Percentiles rank a stretch among this genome's conserved stretches.
These are phyloP conservation scores for Zaprionus davidi DNA, from an alignment of 1,140 invertebrate species.

Conservation along the genomic window DNA sequence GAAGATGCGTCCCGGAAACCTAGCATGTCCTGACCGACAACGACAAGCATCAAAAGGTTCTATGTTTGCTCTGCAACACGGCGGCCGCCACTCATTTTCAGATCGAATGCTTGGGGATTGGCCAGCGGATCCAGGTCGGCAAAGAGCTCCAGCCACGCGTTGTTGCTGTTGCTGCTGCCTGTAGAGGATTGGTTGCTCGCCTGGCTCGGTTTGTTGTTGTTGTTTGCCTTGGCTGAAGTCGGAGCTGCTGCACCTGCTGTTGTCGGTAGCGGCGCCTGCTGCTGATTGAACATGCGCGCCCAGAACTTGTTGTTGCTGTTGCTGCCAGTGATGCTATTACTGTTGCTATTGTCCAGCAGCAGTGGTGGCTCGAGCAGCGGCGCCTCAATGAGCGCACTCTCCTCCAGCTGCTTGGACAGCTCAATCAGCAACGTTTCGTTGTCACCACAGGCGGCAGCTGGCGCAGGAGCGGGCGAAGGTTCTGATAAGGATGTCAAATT, in stretches of 20 bases:
- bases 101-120: slow-evolving; percentile 87
- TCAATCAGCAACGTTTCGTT: slow-evolving; percentile 74
- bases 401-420: slow-evolving; percentile 66
- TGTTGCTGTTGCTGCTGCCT: slow-evolving; percentile 38
- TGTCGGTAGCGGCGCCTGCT: slow-evolving; percentile 17
- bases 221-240: slow-evolving; percentile 32
- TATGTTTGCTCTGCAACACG: slow-evolving; percentile 77
- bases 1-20: slow-evolving; percentile 28
- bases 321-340: slow-evolving; percentile 15
- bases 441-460: slow-evolving; percentile 47
- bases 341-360: slow-evolving; percentile 72
- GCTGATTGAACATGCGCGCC: slow-evolving; percentile 75
- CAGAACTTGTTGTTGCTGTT: slow-evolving; percentile 64
- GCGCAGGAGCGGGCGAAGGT: slow-evolving; percentile 3
- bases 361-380: slow-evolving; percentile 51
- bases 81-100: slow-evolving; percentile 77
- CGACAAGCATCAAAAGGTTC: slow-evolving; percentile 18
- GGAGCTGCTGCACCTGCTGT: slow-evolving; percentile 29
- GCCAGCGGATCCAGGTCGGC: slow-evolving; percentile 96
- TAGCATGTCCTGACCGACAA: slow-evolving; percentile 2
- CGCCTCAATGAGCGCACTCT: slow-evolving; percentile 61
- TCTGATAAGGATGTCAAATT: neutral
- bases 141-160: slow-evolving; percentile 95
- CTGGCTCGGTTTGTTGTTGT: slow-evolving; percentile 15
- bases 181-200: neutral